Evolutionary conservation across 1,140 invertebrate genomes (phyloP), one percentile per base, ranked within the genome.

Genomic region (Drosophila aff.): DNA sequence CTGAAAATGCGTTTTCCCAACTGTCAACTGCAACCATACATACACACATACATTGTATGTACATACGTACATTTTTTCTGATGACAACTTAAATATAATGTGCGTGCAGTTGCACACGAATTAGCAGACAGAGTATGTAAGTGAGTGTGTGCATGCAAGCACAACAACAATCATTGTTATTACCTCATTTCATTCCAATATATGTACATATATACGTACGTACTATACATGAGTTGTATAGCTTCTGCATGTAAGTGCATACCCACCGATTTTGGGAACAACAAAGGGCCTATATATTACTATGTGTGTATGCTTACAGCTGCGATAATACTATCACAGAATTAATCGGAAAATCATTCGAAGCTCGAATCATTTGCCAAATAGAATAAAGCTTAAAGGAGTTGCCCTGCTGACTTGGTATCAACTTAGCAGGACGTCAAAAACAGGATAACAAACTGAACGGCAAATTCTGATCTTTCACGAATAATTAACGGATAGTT

Each of bases 61-160:
- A 38, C 4, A 1, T 89, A 87, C 8, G 6, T 52, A 52, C 33
- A 15, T 23, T 57, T 40, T 38, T 23, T 83, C 47, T 74, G 81
- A 89, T 89, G 84, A 89, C 84, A 87, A 89, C 77, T 89, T 87
- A 89, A 87, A 79, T 79, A 77, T 63, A 57, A 57, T 52, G 68
- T 78, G 75, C 46, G 53, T 69, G 57, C 64, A 38, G 33, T 65
- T 50, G 59, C 44, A 41, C 47, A 50, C 21, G 36, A 40, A 46
- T 44, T 47, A 31, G 31, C 36, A 38, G 53, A 5, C 28, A 47
- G 21, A 52, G 33, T 36, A n/a, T 50, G 44, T 50, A 15, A 38
- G 40, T 36, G 28, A 66, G 33, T 50, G 69, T 76, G 61, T 65
- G 21, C 44, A 68, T 47, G 33, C 52, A 55, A 55, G 33, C 33